These are phyloP conservation scores for Bicyclus anynana DNA, from an alignment of 1,140 invertebrate genomes.

Conservation along the genomic window DNA sequence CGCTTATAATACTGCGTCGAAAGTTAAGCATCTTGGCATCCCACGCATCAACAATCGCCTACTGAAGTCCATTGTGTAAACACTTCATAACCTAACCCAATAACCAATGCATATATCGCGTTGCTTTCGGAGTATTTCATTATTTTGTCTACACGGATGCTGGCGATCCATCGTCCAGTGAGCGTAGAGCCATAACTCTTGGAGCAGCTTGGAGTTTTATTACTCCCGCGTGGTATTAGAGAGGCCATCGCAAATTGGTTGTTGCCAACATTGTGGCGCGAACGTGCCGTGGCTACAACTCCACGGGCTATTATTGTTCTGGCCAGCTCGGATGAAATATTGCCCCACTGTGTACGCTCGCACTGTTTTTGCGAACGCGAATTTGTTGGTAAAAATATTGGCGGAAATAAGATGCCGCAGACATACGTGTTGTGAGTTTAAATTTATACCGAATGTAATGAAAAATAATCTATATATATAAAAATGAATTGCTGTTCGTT, in stretches of 20 bases:
- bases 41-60: constrained; percentile 63
- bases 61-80: constrained; percentile 54
- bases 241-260: constrained; percentile 42
- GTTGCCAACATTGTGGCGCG: constrained; percentile 64
- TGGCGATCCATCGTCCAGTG: constrained; percentile 53
- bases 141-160: constrained; percentile 76
- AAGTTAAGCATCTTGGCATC: constrained; percentile 58
- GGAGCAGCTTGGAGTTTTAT: constrained; percentile 3
- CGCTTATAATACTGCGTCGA: constrained; percentile 21
- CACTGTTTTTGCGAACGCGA: constrained; percentile 67
- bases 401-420: constrained; percentile 61
- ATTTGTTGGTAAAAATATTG: constrained; percentile 69
- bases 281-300: constrained; percentile 74
- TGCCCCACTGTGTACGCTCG: constrained; percentile 66
- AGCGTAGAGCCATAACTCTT: constrained; percentile 31
- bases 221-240: constrained; percentile 25
- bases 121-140: constrained; percentile 73
- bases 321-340: constrained; percentile 75
- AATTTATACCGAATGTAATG: constrained; percentile 28
- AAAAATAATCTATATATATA: too few species aligned
- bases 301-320: constrained; percentile 73
- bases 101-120: constrained; percentile 65
- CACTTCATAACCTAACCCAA: constrained; percentile 73
- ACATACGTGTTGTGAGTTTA: constrained; percentile 54
- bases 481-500: too few species aligned